These are phyloP conservation scores for Atrichornis clamosus DNA, from an alignment of 2,113 vertebrate genomes.

Conservation along the genomic window DNA sequence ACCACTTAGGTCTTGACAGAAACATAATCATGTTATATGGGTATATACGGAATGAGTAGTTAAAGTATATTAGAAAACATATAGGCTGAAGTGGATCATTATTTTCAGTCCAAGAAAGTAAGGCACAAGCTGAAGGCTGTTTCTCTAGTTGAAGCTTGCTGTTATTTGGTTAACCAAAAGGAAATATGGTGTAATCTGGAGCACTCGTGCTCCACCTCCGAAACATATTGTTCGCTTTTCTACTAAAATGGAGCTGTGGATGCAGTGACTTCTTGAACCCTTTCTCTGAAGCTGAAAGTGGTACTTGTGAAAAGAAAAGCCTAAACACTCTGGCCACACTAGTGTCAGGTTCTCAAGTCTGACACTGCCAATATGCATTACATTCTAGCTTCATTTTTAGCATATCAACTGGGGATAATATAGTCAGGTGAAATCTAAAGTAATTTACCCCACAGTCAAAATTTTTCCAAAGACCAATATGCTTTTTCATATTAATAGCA, in stretches of 20 bases:
- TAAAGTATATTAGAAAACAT: conserved; percentile 50
- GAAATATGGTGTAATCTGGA: background rate
- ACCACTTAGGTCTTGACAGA: conserved; percentile 44
- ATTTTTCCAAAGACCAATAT: conserved; percentile 29
- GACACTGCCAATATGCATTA: background rate
- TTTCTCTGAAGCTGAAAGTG: background rate
- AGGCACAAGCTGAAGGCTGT: background rate
- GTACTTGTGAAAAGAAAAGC: conserved; percentile 10
- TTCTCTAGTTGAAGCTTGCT: background rate
- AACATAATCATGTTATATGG: conserved; percentile 48
- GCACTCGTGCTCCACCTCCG: background rate
- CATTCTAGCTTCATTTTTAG: conserved; percentile 41
- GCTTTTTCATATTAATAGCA: conserved; percentile 28
- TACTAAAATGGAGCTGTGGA: background rate
- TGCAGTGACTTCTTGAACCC: conserved; percentile 30
- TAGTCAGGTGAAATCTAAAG: conserved; percentile 59
- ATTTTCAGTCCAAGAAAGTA: background rate
- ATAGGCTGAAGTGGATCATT: background rate
- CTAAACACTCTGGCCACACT: background rate
- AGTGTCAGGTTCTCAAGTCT: conserved; percentile 12
- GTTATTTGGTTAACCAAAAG: conserved; percentile 20
- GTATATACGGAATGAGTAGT: background rate
- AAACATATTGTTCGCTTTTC: background rate
- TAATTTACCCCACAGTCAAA: conserved; percentile 52
- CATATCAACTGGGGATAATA: conserved; percentile 36